Conservation (phyloP, 2,797 vertebrate species). For the Rhabdophis nuchalis region DNA sequence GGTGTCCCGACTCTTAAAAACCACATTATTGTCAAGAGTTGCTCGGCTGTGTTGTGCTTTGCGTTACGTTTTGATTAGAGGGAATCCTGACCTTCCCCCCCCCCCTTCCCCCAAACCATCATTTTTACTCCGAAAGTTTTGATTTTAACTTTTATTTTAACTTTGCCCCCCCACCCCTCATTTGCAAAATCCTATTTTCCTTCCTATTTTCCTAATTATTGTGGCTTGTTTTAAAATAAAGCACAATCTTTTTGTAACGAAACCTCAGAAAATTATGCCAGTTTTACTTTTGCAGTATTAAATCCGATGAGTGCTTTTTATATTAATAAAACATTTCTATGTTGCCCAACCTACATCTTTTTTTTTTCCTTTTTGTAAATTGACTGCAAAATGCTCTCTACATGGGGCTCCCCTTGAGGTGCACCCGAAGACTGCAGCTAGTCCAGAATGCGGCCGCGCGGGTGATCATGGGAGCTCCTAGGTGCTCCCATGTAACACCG, state of each 20-base stretch:
- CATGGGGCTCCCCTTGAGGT: no score
- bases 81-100: no score
- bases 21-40: not conserved
- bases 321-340: conserved; percentile 8
- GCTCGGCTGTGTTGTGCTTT: not conserved
- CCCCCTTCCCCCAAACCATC: no score
- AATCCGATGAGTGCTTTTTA: not conserved
- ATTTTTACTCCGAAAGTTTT: not conserved
- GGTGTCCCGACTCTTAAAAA: no score
- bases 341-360: not conserved
- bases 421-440: no score
- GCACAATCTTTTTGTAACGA: not conserved
- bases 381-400: no score
- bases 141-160: not conserved
- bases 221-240: not conserved
- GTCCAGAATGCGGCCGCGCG: no score
- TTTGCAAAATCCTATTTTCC: not conserved
- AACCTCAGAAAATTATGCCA: not conserved
- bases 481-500: no score
- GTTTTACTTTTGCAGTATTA: not conserved
- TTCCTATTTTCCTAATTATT: not conserved
- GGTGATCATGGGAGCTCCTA: no score
- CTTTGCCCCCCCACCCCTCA: not conserved
- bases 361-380: not conserved
- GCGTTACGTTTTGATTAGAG: not conserved